Percentiles rank a stretch among this genome's conserved stretches.
Evolutionary conservation across 2,888 invertebrate genomes (phyloP).

Genomic region (Papilio protenor): DNA sequence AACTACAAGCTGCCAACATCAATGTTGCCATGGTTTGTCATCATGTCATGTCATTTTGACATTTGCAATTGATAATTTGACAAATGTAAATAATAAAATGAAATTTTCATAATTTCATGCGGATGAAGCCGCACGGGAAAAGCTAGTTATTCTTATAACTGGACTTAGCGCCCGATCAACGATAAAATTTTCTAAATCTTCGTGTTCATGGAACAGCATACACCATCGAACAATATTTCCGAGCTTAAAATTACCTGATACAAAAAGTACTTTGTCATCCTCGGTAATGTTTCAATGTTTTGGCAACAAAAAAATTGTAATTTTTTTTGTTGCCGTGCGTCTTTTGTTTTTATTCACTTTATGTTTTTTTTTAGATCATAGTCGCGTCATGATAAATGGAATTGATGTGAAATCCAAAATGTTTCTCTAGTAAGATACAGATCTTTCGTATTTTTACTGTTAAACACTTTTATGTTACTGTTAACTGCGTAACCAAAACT

Average conservation of each 20-base stretch:
- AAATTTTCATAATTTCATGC: no score
- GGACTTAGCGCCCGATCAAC: neutral
- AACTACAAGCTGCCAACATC: no score
- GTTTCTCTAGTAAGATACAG: neutral
- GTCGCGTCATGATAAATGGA: neutral
- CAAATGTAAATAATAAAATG: no score
- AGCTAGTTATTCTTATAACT: neutral
- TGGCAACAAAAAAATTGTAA: neutral
- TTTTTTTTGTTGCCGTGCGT: neutral
- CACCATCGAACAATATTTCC: no score
- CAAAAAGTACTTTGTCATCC: neutral
- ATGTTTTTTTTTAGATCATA: neutral
- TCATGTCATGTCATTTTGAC: no score
- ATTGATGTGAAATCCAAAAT: neutral
- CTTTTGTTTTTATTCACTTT: neutral
- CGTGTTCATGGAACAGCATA: neutral
- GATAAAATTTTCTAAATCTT: neutral
- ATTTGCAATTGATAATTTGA: no score
- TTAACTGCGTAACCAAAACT: no score
- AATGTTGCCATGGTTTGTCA: no score
- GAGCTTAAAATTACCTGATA: no score
- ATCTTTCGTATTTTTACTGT: neutral
- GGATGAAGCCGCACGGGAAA: no score
- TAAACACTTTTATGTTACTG: no score
- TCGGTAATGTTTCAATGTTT: neutral